Base-by-base conservation (phyloP, 2,888 invertebrate genomes). In the Xanthorhoe spadicearia region DNA sequence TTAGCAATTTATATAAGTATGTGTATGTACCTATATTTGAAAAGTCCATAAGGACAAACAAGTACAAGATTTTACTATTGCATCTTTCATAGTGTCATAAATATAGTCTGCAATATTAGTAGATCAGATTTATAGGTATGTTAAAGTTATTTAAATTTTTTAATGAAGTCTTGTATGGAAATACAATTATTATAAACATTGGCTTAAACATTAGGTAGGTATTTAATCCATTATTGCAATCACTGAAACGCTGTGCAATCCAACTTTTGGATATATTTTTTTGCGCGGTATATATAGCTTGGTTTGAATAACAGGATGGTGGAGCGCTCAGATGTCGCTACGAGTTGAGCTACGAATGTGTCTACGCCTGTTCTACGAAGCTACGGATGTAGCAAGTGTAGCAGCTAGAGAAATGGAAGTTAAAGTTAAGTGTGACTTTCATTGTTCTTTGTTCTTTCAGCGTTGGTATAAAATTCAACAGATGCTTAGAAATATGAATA, bases 301-400 rank as follows among this genome's bases (percentile, higher is more conserved):
- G 49, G 56, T 65, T 66, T 57, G 56, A 60, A 60, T 65, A 65
- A 65, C 60, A 65, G 50, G 60, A 61, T 52, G 55, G 54, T 4
- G 43, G 43, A 43, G 32, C 49, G 35, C 43, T 28, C 9, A 28
- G 53, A 10, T 64, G 59, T 55, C 59, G 50, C 50, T 51, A 59
- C 54, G 49, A 64, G 50, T 64, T 59, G 28, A 60, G 64, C 59
- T 55, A 60, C 55, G 59, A 64, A 64, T 55, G 38, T 48, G 35
- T 59, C 54, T 57, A 58, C 58, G 57, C 35, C 17, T 19, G 53
- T 17, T 48, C 57, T 48, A 49, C 57, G 28, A 57, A 43, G 18
- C 38, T 43, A 35, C 32, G 53, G 13, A 28, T 17, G 55, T 56
- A 51, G 62, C 55, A 56, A 38, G 17, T 17, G 55, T 56, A 51